Percentiles rank a stretch among this genome's conserved stretches.
These are phyloP conservation scores for Lycocorax pyrrhopterus DNA, from an alignment of 2,113 vertebrate genomes.

Conservation along the genomic window DNA sequence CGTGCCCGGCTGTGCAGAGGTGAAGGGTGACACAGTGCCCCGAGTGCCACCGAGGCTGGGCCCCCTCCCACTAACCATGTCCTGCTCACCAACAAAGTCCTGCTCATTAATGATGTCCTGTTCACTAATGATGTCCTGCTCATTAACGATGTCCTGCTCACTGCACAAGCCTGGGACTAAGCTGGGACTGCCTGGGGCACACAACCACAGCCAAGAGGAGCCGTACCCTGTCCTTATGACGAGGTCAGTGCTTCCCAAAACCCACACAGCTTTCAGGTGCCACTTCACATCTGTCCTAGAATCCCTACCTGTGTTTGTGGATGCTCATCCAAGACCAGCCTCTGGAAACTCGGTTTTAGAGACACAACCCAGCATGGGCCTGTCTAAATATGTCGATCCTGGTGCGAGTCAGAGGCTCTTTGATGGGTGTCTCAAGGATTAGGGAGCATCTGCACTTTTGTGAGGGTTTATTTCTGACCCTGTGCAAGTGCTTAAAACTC, in stretches of 20 bases:
- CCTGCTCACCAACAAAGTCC: neutral
- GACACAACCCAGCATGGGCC: neutral
- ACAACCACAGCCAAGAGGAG: neutral
- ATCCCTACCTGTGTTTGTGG: neutral
- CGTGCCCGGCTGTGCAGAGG: neutral
- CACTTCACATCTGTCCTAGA: accelerated
- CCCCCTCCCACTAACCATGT: neutral
- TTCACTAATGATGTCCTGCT: neutral
- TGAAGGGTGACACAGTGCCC: neutral
- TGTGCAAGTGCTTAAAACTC: neutral
- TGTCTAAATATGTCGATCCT: neutral
- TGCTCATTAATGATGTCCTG: neutral
- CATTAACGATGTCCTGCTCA: neutral
- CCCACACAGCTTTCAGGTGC: neutral
- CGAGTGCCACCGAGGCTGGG: neutral
- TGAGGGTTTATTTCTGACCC: neutral
- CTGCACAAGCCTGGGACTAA: neutral
- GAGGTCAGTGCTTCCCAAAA: neutral
- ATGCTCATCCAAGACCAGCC: neutral
- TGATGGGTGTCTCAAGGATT: neutral
- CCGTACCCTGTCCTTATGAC: neutral
- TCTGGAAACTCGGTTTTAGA: neutral
- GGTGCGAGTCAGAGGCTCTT: neutral
- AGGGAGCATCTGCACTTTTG: neutral
- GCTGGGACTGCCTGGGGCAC: neutral